Base-by-base conservation (phyloP, 2,888 invertebrate species). In the Limnephilus marmoratus region DNA sequence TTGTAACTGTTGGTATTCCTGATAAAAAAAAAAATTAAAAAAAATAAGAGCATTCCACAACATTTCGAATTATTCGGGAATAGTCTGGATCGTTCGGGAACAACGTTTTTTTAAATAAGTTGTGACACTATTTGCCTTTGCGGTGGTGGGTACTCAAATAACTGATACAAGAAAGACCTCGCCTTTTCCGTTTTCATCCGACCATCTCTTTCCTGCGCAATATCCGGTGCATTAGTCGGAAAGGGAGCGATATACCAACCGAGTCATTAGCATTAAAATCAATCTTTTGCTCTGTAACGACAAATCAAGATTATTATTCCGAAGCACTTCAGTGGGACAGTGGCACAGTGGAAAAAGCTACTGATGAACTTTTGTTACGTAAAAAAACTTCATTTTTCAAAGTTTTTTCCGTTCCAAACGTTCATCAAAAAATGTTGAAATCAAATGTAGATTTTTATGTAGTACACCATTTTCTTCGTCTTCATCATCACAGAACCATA, bases 171-270 rank as follows among this genome's bases (percentile, higher is more conserved):
- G 68, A 68, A 24, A 15, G 68, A 86, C 91, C 91, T 91, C 91
- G 31, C 91, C 91, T 90, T 91, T 90, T 91, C 91, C 91, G 91
- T 90, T 90, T 41, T 89, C 91, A 90, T 85, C 87, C 81, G 53
- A 37, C 90, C 91, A 31, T 91, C 85, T 90, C 91, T 81, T 90
- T 91, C 90, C 90, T 82, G 85, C 90, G 80, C 49, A 91, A 91
- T 91, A 91, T 91, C 91, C 91, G 91, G 90, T 90, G 45, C 91
- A 91, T 91, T 91, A 91, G 91, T 83, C 83, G 13, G 85, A 91
- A 83, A 85, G 91, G 85, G 91, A 91, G 45, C 85, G 91, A 90
- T 85, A 90, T 91, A 85, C 41, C 31, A n/a, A 90, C 41, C 31
- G 82, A 90, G 80, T 91, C 91, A 91, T 91, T 91, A 91, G 91